phyloP scores from a whole-genome alignment of 2,113 vertebrate species.

The Uropsilus gracilis region DNA sequence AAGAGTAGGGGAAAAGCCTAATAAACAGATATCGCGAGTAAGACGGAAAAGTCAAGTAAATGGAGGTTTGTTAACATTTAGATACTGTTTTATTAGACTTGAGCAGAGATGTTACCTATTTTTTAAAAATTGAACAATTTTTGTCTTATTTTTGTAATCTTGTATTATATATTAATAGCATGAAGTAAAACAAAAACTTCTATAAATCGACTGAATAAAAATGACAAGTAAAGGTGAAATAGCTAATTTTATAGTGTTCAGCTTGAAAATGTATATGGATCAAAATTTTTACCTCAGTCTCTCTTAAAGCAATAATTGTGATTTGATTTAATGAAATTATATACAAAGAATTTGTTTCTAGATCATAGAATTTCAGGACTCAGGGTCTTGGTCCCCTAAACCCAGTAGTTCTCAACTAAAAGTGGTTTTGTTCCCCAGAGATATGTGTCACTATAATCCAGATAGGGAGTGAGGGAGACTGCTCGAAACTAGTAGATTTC shows the following conservation, averaged over 20 bases:
- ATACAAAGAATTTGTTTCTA: constrained; percentile 28
- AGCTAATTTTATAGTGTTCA: constrained; percentile 14
- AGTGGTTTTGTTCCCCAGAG: not conserved
- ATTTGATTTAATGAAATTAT: constrained; percentile 42
- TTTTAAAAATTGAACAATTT: constrained; percentile 47
- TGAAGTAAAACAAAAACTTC: constrained; percentile 38
- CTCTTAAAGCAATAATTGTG: constrained; percentile 17
- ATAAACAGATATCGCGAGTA: constrained; percentile 89
- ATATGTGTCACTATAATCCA: not conserved
- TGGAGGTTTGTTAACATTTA: constrained; percentile 89
- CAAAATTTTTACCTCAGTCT: not conserved
- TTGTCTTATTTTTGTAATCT: constrained; percentile 15
- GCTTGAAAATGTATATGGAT: not conserved
- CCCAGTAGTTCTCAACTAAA: not conserved
- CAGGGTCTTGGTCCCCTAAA: not conserved
- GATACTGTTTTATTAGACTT: constrained; percentile 37
- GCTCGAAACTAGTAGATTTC: not conserved
- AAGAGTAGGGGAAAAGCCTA: constrained; percentile 88
- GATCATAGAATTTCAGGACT: not conserved
- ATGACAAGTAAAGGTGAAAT: not conserved
- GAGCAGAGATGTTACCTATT: constrained; percentile 23
- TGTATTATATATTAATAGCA: not conserved
- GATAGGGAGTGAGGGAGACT: not conserved
- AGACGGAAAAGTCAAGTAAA: constrained; percentile 93
- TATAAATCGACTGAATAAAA: not conserved